Conservation (phyloP, 2,113 vertebrate species). For the Aptenodytes forsteri region DNA sequence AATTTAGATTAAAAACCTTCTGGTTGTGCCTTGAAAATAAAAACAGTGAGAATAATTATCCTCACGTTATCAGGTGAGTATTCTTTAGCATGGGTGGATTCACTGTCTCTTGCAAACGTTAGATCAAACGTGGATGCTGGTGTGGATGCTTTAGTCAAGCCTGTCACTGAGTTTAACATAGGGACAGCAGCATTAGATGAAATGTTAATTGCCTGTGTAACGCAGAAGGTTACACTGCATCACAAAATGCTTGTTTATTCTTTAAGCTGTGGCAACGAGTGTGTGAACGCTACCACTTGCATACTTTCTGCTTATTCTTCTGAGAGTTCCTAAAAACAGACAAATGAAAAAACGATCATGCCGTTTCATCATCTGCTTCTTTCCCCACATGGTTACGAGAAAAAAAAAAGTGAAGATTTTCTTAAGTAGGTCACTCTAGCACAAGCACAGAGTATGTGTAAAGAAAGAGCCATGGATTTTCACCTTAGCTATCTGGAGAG, state of each 20-base stretch:
- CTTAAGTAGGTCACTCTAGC: neutral
- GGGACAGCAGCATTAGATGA: neutral
- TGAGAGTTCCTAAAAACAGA: neutral
- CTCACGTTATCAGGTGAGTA: neutral
- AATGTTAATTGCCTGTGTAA: neutral
- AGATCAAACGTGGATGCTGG: neutral
- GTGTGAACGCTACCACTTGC: neutral
- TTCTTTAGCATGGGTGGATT: neutral
- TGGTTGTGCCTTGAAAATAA: neutral
- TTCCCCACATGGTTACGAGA: neutral
- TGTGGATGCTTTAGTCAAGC: neutral
- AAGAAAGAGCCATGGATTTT: conserved; percentile 8
- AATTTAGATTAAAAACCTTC: neutral
- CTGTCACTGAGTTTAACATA: neutral
- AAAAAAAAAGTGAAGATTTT: neutral
- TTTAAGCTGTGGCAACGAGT: neutral
- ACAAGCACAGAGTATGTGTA: neutral
- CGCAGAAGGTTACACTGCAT: neutral
- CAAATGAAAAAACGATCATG: neutral
- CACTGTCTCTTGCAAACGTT: neutral
- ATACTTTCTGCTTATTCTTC: neutral
- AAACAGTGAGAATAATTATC: neutral
- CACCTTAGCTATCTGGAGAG: neutral
- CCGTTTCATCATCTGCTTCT: neutral
- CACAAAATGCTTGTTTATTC: neutral